Evolutionary conservation across 2,113 vertebrate species (phyloP).

Genomic region (Eulemur macaco): DNA sequence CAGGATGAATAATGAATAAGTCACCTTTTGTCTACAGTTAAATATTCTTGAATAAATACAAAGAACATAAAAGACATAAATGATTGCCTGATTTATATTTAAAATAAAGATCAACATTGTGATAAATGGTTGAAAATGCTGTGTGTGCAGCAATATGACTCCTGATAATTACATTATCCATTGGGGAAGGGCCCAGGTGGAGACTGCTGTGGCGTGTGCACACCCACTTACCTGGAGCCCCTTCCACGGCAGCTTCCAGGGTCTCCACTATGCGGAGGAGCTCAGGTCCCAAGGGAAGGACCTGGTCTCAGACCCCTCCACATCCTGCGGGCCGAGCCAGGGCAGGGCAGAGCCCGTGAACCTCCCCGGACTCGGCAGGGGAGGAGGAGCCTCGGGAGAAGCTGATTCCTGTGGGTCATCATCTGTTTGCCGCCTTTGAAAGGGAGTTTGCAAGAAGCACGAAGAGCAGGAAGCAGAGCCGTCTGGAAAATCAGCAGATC

Average conservation of each 20-base stretch:
- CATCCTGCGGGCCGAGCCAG: accelerated
- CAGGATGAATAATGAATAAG: slow-evolving; percentile 97
- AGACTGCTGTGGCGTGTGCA: background rate
- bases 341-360: too few relatives aligned
- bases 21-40: slow-evolving; percentile 98
- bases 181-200: slow-evolving; percentile 82
- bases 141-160: slow-evolving; percentile 83
- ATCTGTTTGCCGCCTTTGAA: background rate
- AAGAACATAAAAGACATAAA: slow-evolving; percentile 91
- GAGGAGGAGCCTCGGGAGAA: too few relatives aligned
- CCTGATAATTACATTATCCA: slow-evolving; percentile 82
- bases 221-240: background rate
- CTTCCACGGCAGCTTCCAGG: background rate
- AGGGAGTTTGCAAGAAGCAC: background rate
- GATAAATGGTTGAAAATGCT: slow-evolving; percentile 86
- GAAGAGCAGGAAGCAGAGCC: background rate
- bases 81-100: slow-evolving; percentile 93
- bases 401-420: background rate
- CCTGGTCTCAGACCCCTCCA: background rate
- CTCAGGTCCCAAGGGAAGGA: background rate
- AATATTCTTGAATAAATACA: slow-evolving; percentile 97
- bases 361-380: background rate
- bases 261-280: background rate
- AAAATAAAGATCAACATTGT: slow-evolving; percentile 93
- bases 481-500: background rate